Evolutionary conservation across 2,113 vertebrate genomes (phyloP), one percentile per base, ranked within the genome.

Genomic region (Nycticryphes semicollaris): DNA sequence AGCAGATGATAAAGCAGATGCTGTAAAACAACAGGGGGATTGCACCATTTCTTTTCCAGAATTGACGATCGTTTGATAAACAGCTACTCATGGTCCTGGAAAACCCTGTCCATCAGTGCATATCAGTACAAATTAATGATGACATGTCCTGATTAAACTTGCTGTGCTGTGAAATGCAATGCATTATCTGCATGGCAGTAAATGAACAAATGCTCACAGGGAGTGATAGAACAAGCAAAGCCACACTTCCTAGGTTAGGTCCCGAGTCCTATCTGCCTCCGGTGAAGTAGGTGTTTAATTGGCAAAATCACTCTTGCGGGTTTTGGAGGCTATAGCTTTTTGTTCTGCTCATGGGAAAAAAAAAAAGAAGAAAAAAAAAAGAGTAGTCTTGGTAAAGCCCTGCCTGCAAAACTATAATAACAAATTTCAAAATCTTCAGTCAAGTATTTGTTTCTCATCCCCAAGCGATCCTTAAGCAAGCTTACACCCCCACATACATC

Each of bases 101-200:
- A 97, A 97, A 76, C 91, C 91, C 84, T 94, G 97, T 96, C 96
- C 96, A 96, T 97, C 97, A 97, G 96, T 66, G 94, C 94, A 82
- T 96, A 90, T 94, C 86, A 33, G 94, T 94, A 96, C 94, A 96
- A 97, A 97, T 97, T 97, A 97, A 97, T 74, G 78, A 93, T 96
- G 97, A 97, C 96, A 96, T 75, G 90, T 97, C 92, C 96, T 97
- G 96, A 97, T 97, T 96, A 97, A 97, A 96, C 95, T 97, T 96
- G 94, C 96, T 97, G 95, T 96, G 96, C 92, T 97, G 96, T 97
- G 95, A 94, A 97, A 97, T 91, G 86, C 81, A 93, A 87, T 89
- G 91, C 59, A 91, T 96, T 96, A 96, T 96, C 96, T 97, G 86
- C 81, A 88, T 95, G 96, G 92, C 80, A 94, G 85, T 97, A 89